Percentiles rank a stretch among this genome's conserved stretches.
These are phyloP conservation scores for Bolborhynchus lineola DNA, from an alignment of 2,113 vertebrate species.

Conservation along the genomic window DNA sequence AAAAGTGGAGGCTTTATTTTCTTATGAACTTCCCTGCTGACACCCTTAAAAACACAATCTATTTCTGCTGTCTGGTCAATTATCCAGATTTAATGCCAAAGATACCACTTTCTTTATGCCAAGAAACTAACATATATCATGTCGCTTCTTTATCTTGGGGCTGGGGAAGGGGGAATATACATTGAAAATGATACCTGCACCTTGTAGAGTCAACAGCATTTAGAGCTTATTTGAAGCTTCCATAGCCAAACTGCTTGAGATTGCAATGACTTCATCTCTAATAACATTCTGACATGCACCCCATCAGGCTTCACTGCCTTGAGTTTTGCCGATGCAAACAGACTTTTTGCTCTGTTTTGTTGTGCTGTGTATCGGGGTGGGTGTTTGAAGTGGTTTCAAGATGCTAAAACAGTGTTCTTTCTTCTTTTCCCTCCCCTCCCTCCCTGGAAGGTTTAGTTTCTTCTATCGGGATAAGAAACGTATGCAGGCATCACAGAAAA, in stretches of 20 bases:
- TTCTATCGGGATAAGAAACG: conserved; percentile 94
- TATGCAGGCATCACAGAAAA: conserved; percentile 72
- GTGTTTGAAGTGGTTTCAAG: not conserved
- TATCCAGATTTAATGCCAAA: conserved; percentile 11
- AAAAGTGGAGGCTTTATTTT: not conserved
- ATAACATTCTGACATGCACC: conserved; percentile 23
- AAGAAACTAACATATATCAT: conserved; percentile 35
- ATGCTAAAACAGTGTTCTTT: not conserved
- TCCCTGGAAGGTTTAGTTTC: conserved; percentile 90
- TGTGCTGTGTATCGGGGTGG: not conserved
- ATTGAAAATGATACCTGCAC: not conserved
- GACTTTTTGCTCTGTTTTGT: conserved; percentile 24
- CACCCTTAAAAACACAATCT: not conserved
- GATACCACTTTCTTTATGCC: conserved; percentile 58
- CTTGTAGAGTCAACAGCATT: conserved; percentile 49
- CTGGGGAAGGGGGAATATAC: not conserved
- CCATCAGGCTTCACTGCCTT: conserved; percentile 33
- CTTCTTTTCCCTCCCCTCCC: not conserved
- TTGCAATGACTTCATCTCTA: conserved; percentile 49
- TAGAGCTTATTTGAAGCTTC: conserved; percentile 45
- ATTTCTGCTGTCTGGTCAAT: not conserved
- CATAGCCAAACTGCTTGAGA: conserved; percentile 24
- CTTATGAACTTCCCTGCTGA: not conserved
- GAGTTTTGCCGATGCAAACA: conserved; percentile 20
- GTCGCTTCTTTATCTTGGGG: not conserved